These are phyloP conservation scores for Melipona bicolor DNA, from an alignment of 2,888 invertebrate genomes.

Conservation along the genomic window DNA sequence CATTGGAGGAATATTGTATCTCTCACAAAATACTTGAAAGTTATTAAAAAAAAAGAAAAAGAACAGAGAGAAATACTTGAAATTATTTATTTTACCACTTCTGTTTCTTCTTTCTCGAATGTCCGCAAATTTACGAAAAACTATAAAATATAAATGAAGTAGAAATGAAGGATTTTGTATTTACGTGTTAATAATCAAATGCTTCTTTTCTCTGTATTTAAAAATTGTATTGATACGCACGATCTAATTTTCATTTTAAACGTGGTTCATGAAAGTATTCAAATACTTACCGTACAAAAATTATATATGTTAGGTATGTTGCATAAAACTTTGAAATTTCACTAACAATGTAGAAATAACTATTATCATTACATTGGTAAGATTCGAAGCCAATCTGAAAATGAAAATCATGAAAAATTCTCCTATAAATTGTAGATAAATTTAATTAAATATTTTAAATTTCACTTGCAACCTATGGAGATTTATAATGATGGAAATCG, in stretches of 20 bases:
- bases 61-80: too few species aligned
- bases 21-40: conserved; percentile 21
- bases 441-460: background rate
- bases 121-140: background rate
- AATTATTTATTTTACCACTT: background rate
- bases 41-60: background rate
- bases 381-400: too few species aligned
- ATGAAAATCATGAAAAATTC: too few species aligned
- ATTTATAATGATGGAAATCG: background rate
- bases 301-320: too few species aligned
- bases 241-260: too few species aligned
- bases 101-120: background rate
- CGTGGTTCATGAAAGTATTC: too few species aligned
- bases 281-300: too few species aligned
- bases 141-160: background rate
- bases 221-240: background rate
- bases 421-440: background rate
- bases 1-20: conserved; percentile 32
- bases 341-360: too few species aligned
- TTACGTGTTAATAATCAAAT: background rate
- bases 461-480: background rate
- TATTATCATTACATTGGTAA: too few species aligned
- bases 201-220: too few species aligned
- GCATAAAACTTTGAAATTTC: too few species aligned
- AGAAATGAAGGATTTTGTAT: background rate